Evolutionary conservation across 2,888 invertebrate species (phyloP).

Genomic region (Azorinus chamasolen): DNA sequence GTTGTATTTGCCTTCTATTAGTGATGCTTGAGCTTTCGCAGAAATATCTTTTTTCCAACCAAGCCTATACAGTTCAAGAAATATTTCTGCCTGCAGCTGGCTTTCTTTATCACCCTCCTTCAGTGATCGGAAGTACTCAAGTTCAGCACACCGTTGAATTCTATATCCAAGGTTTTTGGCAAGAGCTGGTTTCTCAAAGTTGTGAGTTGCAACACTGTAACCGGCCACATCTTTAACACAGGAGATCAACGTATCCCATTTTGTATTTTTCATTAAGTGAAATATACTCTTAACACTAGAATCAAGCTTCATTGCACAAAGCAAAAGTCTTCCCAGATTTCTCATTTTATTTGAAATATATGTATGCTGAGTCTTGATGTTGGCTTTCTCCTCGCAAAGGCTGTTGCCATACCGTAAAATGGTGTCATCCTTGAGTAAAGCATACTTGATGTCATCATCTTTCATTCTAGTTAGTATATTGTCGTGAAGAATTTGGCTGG

Average conservation of each 20-base stretch:
- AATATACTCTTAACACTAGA: conserved; percentile 4
- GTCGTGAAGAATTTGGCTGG: conserved; percentile 1
- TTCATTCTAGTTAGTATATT: conserved; percentile 34
- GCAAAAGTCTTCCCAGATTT: conserved; percentile 27
- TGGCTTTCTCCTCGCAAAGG: conserved; percentile 20
- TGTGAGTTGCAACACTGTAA: conserved; percentile 13
- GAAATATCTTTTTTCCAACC: conserved; percentile 36
- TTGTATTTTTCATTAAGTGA: conserved; percentile 12
- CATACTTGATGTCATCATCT: conserved; percentile 32
- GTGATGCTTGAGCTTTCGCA: conserved; percentile 21
- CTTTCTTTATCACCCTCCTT: conserved; percentile 15
- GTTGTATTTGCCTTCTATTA: conserved; percentile 41
- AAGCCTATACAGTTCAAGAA: background rate
- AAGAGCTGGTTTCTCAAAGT: conserved; percentile 15
- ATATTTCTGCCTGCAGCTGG: background rate
- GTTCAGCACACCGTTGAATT: conserved; percentile 32
- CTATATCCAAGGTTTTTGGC: conserved; percentile 30
- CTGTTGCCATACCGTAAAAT: conserved; percentile 31
- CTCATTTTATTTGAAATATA: conserved; percentile 34
- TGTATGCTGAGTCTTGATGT: conserved; percentile 2
- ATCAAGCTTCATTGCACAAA: conserved; percentile 7
- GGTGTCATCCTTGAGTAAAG: background rate
- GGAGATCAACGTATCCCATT: conserved; percentile 25
- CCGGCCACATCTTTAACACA: conserved; percentile 27
- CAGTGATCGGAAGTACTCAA: conserved; percentile 9